Evolutionary conservation across 1,140 invertebrate species (phyloP), one percentile per base, ranked within the genome.

Genomic region (Drosophila mojavensis): DNA sequence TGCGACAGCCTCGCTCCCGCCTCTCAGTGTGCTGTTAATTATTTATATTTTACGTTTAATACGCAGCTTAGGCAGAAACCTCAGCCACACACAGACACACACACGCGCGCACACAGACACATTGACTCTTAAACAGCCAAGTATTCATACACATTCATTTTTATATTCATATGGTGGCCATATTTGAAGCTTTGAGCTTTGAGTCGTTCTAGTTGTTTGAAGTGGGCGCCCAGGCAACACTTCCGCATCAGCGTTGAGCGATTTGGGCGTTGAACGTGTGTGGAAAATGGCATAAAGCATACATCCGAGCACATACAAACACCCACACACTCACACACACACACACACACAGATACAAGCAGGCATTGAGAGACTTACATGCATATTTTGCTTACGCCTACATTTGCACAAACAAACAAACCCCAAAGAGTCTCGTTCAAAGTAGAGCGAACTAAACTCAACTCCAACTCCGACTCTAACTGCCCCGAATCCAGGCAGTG

Each of bases 41-140:
- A 88, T 88, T 88, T 83, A 88, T 83, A 86, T 81, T 88, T 88
- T 82, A 89, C 73, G 83, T 88, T 88, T 88, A 86, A 88, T 86
- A 72, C 84, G 75, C 77, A 86, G 83, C 79, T 86, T 86, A 86
- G 68, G 67, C 69, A 36, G 48, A 51, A 62, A 66, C 66, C 54
- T 15, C 58, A 24, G 24, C 13, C 53, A 56, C 33, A 10, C 13
- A 15, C 7, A 45, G 17, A 39, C 43, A 11, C 28, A 48, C 30
- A 48, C 41, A 36, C 10, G 24, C 36, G 5, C 58, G 36, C 20
- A 15, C 39, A 73, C 65, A 24, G 20, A 73, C 28, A 50, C 17
- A 54, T 13, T n/a, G 26, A 28, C n/a, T 41, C 36, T 26, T 47
- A 26, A 15, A 47, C 24, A 47, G 15, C 20, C 24, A 63, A 50